phyloP scores from a whole-genome alignment of 2,113 vertebrate species.

The Vireo altiloquus region DNA sequence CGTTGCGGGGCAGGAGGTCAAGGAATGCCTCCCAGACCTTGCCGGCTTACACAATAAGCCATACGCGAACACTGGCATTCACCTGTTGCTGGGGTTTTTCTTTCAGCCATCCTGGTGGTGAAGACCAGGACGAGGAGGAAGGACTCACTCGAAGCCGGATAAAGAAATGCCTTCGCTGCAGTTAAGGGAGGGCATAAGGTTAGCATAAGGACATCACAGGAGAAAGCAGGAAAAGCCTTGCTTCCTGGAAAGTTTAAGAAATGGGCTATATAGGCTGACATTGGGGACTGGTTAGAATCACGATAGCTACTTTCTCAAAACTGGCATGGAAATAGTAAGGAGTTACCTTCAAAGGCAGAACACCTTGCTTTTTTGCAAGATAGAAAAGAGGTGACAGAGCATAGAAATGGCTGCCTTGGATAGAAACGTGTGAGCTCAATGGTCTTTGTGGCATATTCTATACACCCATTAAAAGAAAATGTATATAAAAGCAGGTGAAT shows the following conservation, averaged over 20 bases:
- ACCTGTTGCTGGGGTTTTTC: neutral
- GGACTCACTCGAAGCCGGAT: neutral
- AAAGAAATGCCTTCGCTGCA: neutral
- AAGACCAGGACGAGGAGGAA: neutral
- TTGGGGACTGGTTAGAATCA: accelerated
- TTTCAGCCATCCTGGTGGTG: neutral
- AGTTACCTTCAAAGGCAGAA: neutral
- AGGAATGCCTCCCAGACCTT: accelerated
- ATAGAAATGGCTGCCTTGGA: neutral
- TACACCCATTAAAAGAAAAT: neutral
- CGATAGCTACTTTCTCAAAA: neutral
- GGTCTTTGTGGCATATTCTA: neutral
- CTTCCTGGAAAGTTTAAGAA: neutral
- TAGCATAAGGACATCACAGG: accelerated
- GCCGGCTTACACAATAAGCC: accelerated
- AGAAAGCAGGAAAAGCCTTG: neutral
- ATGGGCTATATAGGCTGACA: neutral
- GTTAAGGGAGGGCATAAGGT: neutral
- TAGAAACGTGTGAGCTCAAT: accelerated
- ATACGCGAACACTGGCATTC: accelerated
- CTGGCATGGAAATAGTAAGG: neutral
- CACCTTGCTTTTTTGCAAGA: neutral
- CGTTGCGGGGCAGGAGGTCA: accelerated
- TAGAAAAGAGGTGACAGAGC: neutral
- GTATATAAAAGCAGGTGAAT: neutral